phyloP scores from a whole-genome alignment of 1,140 invertebrate genomes.

The Metaphire vulgaris region DNA sequence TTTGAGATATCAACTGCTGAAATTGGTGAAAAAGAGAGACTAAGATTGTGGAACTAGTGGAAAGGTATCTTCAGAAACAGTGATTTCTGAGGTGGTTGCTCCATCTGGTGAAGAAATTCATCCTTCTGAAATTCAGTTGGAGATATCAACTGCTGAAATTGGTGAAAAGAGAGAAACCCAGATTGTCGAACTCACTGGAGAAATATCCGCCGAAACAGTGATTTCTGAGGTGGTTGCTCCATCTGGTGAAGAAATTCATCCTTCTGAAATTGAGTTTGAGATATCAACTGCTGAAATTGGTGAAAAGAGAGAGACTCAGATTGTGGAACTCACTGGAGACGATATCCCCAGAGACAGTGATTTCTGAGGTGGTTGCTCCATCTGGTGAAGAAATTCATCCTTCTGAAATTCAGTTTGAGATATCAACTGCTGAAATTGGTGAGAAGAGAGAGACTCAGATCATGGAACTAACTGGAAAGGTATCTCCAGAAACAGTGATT shows the following conservation, averaged over 20 bases:
- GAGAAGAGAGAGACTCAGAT: constrained; percentile 14
- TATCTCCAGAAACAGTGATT: background rate
- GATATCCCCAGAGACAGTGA: constrained; percentile 5
- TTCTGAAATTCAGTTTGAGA: constrained; percentile 11
- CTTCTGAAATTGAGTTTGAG: background rate
- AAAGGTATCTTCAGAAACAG: constrained; percentile 11
- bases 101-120: constrained; percentile 20
- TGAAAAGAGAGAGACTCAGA: background rate
- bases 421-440: constrained; percentile 11
- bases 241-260: background rate
- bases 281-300: background rate
- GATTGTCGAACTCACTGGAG: constrained; percentile 7
- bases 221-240: background rate
- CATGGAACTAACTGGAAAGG: constrained; percentile 15
- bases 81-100: constrained; percentile 10
- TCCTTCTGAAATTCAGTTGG: constrained; percentile 12
- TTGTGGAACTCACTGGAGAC: background rate
- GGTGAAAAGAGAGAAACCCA: constrained; percentile 16
- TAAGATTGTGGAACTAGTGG: background rate
- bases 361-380: background rate
- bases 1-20: constrained; percentile 21
- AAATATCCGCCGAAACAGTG: background rate
- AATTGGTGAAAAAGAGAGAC: background rate
- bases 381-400: constrained; percentile 5
- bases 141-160: constrained; percentile 18